Conservation (phyloP, 2,888 invertebrate species). For the Vandiemenella viatica region DNA sequence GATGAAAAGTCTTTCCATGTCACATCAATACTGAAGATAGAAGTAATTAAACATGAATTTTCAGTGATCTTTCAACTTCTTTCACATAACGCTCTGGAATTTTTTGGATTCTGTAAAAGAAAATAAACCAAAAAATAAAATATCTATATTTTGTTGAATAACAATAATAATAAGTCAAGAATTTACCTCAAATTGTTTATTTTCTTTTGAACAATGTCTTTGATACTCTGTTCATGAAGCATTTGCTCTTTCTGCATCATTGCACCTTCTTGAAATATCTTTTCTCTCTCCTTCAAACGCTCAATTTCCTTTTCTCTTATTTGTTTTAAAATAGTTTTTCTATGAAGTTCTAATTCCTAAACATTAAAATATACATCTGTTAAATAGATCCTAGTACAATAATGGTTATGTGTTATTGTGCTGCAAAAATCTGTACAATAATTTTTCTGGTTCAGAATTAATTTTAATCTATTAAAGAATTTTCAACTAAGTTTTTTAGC, state of each 20-base stretch:
- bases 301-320: background rate
- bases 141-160: no score
- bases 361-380: no score
- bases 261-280: background rate
- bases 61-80: background rate
- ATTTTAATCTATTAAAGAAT: no score
- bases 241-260: background rate
- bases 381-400: no score
- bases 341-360: background rate
- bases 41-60: no score
- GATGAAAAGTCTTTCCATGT: background rate
- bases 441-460: no score
- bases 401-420: no score
- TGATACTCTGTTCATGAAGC: background rate
- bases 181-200: background rate
- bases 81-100: background rate
- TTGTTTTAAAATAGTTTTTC: background rate
- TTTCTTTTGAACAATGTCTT: background rate
- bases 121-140: background rate
- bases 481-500: no score
- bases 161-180: no score
- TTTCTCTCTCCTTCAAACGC: background rate
- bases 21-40: no score
- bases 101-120: background rate
- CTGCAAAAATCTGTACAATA: no score